Conservation (phyloP, 2,888 invertebrate species). For the Drosophila neotestacea region DNA sequence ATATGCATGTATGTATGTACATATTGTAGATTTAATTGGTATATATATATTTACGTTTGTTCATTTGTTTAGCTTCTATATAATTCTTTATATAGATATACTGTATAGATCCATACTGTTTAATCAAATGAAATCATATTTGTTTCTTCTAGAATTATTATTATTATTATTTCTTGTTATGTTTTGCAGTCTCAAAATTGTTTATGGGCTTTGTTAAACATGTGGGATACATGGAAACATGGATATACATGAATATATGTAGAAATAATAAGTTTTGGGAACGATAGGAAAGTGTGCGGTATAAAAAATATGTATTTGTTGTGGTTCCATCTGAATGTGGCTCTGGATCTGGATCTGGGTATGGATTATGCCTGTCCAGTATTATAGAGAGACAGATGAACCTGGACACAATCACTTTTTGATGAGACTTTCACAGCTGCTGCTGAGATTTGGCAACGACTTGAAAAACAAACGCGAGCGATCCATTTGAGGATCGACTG, state of each 20-base stretch:
- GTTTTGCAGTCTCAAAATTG: constrained; percentile 78
- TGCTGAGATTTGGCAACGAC: constrained; percentile 90
- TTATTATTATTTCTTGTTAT: constrained; percentile 38
- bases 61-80: constrained; percentile 53
- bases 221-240: constrained; percentile 24
- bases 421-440: constrained; percentile 88
- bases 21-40: constrained; percentile 27
- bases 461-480: constrained; percentile 86
- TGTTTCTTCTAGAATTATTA: constrained; percentile 43
- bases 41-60: constrained; percentile 30
- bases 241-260: constrained; percentile 1
- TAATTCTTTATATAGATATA: constrained; percentile 22
- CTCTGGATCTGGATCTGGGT: background rate
- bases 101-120: constrained; percentile 16
- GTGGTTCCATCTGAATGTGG: background rate
- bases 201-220: constrained; percentile 63
- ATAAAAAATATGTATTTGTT: constrained; percentile 43
- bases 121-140: constrained; percentile 36
- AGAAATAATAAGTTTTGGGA: constrained; percentile 13
- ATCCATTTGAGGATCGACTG: constrained; percentile 66
- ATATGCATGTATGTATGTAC: constrained; percentile 18
- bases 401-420: constrained; percentile 64
- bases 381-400: background rate
- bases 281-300: constrained; percentile 24
- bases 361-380: background rate